Evolutionary conservation across 2,797 vertebrate species (phyloP).

Genomic region (Lates japonicus): DNA sequence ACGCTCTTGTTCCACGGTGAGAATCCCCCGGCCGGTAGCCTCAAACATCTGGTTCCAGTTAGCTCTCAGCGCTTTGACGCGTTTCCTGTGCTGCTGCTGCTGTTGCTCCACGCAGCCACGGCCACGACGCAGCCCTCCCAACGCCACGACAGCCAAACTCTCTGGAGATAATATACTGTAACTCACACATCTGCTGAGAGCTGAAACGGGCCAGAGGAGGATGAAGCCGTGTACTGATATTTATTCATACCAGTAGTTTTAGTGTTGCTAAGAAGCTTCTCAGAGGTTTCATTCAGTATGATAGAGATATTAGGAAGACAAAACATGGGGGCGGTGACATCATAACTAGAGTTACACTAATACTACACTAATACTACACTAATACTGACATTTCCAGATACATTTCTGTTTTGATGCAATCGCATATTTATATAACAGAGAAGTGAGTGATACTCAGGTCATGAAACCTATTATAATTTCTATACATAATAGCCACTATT

Average conservation of each 20-base stretch:
- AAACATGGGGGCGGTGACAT: slow-evolving; percentile 7
- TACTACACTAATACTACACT: slow-evolving; percentile 24
- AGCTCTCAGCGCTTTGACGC: slow-evolving; percentile 84
- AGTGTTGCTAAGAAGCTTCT: slow-evolving; percentile 14
- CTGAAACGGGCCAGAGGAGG: slow-evolving; percentile 21
- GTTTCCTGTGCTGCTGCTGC: slow-evolving; percentile 85
- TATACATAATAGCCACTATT: slow-evolving; percentile 7
- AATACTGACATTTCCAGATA: slow-evolving; percentile 33
- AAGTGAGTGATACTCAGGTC: slow-evolving; percentile 7
- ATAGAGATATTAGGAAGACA: slow-evolving; percentile 4
- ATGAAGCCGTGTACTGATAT: slow-evolving; percentile 14
- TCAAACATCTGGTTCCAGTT: slow-evolving; percentile 90
- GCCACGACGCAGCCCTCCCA: slow-evolving; percentile 82
- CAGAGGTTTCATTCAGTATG: slow-evolving; percentile 1
- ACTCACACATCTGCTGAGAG: slow-evolving; percentile 31
- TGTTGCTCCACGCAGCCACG: slow-evolving; percentile 72
- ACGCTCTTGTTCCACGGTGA: slow-evolving; percentile 87
- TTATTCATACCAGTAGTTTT: slow-evolving; percentile 9
- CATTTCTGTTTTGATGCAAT: slow-evolving; percentile 21
- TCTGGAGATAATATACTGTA: slow-evolving; percentile 60
- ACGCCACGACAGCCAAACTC: slow-evolving; percentile 72
- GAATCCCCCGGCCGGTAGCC: slow-evolving; percentile 86
- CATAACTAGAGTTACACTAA: slow-evolving; percentile 24
- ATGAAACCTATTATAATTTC: background rate
- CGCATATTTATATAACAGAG: slow-evolving; percentile 17